Evolutionary conservation across 2,113 vertebrate species (phyloP).

Genomic region (Clarias gariepinus): DNA sequence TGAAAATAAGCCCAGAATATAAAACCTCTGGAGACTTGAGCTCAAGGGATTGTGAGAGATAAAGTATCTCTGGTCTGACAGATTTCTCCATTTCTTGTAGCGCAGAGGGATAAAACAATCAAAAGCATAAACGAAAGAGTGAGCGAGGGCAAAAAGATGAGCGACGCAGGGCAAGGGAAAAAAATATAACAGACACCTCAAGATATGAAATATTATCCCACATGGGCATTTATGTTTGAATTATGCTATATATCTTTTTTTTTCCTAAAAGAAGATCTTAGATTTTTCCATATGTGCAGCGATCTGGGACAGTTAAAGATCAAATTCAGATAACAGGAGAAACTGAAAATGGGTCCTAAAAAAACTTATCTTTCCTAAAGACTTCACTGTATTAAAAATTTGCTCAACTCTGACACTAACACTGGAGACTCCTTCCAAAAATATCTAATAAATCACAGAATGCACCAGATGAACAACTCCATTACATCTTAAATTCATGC

Average conservation of each 20-base stretch:
- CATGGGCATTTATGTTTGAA: neutral
- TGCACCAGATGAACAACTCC: neutral
- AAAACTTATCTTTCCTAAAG: too few relatives aligned
- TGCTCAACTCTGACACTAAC: too few relatives aligned
- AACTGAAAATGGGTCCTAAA: too few relatives aligned
- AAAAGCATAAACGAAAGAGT: neutral
- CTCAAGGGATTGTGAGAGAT: constrained; percentile 22
- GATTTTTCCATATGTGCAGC: neutral
- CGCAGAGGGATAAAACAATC: constrained; percentile 6
- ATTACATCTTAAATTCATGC: neutral
- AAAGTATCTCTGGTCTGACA: constrained; percentile 11
- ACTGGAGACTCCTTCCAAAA: too few relatives aligned
- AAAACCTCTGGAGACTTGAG: constrained; percentile 37
- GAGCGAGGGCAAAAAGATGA: neutral
- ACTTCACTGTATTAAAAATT: too few relatives aligned
- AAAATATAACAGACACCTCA: neutral
- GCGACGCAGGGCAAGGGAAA: neutral
- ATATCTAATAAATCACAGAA: neutral
- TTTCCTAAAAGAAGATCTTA: neutral
- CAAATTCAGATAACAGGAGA: too few relatives aligned
- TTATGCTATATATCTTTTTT: neutral
- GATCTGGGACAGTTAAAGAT: neutral
- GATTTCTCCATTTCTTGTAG: constrained; percentile 39
- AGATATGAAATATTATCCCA: constrained; percentile 6
- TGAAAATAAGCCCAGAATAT: neutral